Percentiles rank a stretch among this genome's conserved stretches.
Conservation (phyloP, 2,797 vertebrate species). For the Schizopygopsis malacanthus region DNA sequence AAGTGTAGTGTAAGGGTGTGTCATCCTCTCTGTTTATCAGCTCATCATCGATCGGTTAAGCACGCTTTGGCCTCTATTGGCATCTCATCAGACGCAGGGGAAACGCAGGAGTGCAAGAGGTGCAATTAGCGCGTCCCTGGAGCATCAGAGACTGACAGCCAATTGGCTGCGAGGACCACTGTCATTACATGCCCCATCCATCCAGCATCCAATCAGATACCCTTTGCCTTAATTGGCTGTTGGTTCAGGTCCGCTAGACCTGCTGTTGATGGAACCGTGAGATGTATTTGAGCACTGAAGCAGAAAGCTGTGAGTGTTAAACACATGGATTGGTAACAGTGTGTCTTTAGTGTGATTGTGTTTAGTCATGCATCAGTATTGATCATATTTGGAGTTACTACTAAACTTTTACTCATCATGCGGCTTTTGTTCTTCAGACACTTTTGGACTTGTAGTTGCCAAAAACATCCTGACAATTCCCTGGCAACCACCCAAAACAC, state of each 20-base stretch:
- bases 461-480: background rate
- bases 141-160: slow-evolving; percentile 75
- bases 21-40: slow-evolving; percentile 68
- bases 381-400: background rate
- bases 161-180: slow-evolving; percentile 67
- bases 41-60: slow-evolving; percentile 75
- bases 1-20: slow-evolving; percentile 29
- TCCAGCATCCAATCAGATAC: slow-evolving; percentile 72
- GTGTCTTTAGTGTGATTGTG: slow-evolving; percentile 1
- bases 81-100: slow-evolving; percentile 74
- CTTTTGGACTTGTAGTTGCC: background rate
- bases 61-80: slow-evolving; percentile 73
- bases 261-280: slow-evolving; percentile 72
- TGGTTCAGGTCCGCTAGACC: slow-evolving; percentile 70
- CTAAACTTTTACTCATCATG: background rate
- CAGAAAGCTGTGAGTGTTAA: slow-evolving; percentile 14
- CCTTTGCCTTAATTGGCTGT: slow-evolving; percentile 78
- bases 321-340: background rate
- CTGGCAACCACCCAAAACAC: background rate
- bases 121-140: slow-evolving; percentile 80
- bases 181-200: slow-evolving; percentile 74
- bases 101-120: slow-evolving; percentile 72
- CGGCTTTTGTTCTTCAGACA: background rate
- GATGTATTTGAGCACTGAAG: slow-evolving; percentile 65
- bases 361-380: background rate